Evolutionary conservation across 2,113 vertebrate genomes (phyloP).

Genomic region (Mus pahari): DNA sequence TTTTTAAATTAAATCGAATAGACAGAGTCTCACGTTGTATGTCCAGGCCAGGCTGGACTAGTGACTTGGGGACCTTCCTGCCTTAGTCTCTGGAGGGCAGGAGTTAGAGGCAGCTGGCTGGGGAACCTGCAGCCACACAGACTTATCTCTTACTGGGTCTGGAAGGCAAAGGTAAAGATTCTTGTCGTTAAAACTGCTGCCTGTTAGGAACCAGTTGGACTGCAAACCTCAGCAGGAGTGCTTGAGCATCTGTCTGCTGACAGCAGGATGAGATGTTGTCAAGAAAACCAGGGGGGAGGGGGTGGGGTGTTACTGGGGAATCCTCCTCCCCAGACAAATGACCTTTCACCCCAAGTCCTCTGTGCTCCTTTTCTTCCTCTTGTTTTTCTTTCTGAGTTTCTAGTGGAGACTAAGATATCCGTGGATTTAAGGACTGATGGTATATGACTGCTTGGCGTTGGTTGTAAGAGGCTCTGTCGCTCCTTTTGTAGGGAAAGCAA

Average conservation of each 20-base stretch:
- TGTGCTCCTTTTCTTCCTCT: not conserved
- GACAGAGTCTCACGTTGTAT: not conserved
- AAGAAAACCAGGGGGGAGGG: not conserved
- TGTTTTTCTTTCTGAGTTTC: not conserved
- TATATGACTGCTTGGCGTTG: not conserved
- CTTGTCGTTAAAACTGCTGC: not conserved
- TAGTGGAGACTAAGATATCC: not conserved
- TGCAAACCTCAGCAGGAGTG: not conserved
- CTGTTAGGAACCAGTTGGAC: constrained; percentile 17
- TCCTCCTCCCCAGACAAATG: not conserved
- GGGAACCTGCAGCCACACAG: not conserved
- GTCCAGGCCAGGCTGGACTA: not conserved
- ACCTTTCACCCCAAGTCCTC: not conserved
- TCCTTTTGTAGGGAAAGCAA: constrained; percentile 18
- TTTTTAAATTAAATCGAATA: not conserved
- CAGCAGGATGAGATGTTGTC: not conserved
- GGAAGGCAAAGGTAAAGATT: constrained; percentile 46
- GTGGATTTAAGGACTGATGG: not conserved
- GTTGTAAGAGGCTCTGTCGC: not conserved
- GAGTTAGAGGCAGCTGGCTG: not conserved
- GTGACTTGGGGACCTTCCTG: not conserved
- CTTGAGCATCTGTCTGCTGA: not conserved
- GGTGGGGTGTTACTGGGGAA: not conserved
- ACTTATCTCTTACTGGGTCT: not conserved
- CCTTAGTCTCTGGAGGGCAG: not conserved